Evolutionary conservation across 2,888 invertebrate genomes (phyloP).

Genomic region (Baccha elongata): DNA sequence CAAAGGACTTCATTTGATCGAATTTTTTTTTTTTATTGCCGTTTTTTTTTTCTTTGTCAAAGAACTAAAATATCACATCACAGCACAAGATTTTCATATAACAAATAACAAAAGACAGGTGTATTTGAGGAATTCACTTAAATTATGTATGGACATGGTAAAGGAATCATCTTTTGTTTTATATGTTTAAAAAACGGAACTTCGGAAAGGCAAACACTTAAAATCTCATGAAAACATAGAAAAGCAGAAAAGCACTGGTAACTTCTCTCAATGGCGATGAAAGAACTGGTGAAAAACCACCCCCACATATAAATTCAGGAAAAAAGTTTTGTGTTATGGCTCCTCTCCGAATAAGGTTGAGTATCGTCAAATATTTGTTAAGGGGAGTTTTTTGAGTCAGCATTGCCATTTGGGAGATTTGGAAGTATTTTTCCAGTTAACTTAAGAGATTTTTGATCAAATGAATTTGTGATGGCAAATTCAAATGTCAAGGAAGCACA

Average conservation of each 20-base stretch:
- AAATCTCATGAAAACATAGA: conserved; percentile 68
- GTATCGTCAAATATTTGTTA: conserved; percentile 68
- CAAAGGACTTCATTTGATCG: conserved; percentile 63
- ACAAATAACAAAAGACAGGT: conserved; percentile 2
- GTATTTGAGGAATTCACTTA: conserved; percentile 40
- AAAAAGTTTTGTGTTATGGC: conserved; percentile 53
- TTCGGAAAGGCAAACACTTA: conserved; percentile 61
- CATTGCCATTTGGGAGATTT: conserved; percentile 46
- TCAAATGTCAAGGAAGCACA: too few relatives aligned
- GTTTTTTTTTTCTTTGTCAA: not conserved
- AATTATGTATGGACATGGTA: conserved; percentile 8
- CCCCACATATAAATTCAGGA: conserved; percentile 36
- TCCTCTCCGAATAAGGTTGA: conserved; percentile 60
- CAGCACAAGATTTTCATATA: conserved; percentile 38
- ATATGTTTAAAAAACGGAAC: conserved; percentile 23
- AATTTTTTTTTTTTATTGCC: conserved; percentile 25
- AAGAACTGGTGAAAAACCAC: conserved; percentile 71
- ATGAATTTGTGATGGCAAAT: too few relatives aligned
- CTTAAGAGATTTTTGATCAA: too few relatives aligned
- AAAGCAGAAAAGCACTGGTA: conserved; percentile 68
- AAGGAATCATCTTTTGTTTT: conserved; percentile 24
- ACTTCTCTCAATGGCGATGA: conserved; percentile 69
- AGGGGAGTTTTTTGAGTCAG: conserved; percentile 65
- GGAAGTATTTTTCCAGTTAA: not conserved
- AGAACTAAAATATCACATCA: conserved; percentile 54